These are phyloP conservation scores for Emydura subglobosa DNA, from an alignment of 2,113 vertebrate species.

Conservation along the genomic window DNA sequence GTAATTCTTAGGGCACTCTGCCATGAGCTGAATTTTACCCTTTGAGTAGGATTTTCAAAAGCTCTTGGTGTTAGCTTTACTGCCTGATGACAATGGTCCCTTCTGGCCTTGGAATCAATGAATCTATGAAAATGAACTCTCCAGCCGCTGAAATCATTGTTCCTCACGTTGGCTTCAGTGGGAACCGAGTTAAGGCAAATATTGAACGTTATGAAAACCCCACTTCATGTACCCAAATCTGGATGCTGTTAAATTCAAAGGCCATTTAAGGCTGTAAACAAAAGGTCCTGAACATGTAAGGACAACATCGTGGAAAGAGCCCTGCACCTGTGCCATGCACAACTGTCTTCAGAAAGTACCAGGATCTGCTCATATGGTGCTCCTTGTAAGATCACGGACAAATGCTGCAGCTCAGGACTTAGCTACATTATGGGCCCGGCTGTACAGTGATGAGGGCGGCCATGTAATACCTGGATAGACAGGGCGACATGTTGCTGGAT, in stretches of 20 bases:
- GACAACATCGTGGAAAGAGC: not conserved
- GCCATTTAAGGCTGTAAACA: not conserved
- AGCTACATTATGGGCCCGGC: not conserved
- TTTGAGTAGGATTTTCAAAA: not conserved
- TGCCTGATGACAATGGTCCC: not conserved
- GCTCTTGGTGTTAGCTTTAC: not conserved
- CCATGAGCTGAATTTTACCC: not conserved
- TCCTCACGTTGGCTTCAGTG: accelerated
- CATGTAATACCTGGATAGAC: not conserved
- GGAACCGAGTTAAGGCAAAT: not conserved
- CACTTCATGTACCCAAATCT: too few species aligned
- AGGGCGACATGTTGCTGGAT: not conserved
- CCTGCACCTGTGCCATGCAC: not conserved
- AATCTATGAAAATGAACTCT: not conserved
- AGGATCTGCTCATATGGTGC: accelerated
- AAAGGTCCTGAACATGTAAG: not conserved
- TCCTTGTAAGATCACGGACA: accelerated
- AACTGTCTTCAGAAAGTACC: accelerated
- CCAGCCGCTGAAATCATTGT: not conserved
- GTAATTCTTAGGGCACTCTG: not conserved
- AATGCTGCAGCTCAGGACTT: accelerated
- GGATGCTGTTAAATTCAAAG: not conserved
- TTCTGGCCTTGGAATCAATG: not conserved
- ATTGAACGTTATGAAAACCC: not conserved
- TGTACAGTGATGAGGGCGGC: too few species aligned